A percentile compares a stretch with the other conserved stretches of the same genome.
Conservation (phyloP, 2,888 invertebrate species). For the Sacculina carcini region DNA sequence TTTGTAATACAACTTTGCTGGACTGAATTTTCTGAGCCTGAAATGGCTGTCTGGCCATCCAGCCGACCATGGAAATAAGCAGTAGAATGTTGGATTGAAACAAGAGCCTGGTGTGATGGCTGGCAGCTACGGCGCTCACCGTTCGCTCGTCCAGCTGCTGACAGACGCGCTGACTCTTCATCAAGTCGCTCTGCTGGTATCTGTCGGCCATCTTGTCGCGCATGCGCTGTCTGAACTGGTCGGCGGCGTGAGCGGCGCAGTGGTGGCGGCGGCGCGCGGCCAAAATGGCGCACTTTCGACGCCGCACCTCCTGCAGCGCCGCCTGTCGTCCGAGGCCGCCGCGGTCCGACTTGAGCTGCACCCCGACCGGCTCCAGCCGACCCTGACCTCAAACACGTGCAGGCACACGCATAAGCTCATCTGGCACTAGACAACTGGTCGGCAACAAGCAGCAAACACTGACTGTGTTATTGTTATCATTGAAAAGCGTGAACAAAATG, state of each 20-base stretch:
- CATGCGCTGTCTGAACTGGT: slow-evolving; percentile 3
- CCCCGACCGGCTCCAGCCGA: slow-evolving; percentile 32
- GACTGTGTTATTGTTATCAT: neutral
- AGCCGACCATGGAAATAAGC: too few relatives aligned
- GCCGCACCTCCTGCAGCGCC: slow-evolving; percentile 9
- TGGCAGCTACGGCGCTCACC: slow-evolving; percentile 18
- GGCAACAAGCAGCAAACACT: neutral
- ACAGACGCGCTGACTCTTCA: slow-evolving; percentile 26
- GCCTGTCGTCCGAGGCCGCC: slow-evolving; percentile 23
- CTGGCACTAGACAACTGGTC: neutral
- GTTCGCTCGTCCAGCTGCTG: slow-evolving; percentile 28
- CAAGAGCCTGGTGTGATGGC: slow-evolving; percentile 2
- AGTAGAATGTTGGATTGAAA: too few relatives aligned
- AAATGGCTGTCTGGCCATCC: too few relatives aligned
- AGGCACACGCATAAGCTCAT: too few relatives aligned
- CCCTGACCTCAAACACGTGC: too few relatives aligned
- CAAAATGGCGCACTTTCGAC: slow-evolving; percentile 5
- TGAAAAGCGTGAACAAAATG: neutral
- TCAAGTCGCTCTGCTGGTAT: slow-evolving; percentile 13
- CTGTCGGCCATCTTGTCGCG: slow-evolving; percentile 8
- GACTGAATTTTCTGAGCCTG: too few relatives aligned
- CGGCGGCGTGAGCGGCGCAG: neutral
- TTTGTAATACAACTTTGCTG: too few relatives aligned
- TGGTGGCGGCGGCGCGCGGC: neutral
- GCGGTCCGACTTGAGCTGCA: slow-evolving; percentile 33